Evolutionary conservation across 2,113 vertebrate genomes (phyloP), one percentile per base, ranked within the genome.

Genomic region (Callionymus lyra): DNA sequence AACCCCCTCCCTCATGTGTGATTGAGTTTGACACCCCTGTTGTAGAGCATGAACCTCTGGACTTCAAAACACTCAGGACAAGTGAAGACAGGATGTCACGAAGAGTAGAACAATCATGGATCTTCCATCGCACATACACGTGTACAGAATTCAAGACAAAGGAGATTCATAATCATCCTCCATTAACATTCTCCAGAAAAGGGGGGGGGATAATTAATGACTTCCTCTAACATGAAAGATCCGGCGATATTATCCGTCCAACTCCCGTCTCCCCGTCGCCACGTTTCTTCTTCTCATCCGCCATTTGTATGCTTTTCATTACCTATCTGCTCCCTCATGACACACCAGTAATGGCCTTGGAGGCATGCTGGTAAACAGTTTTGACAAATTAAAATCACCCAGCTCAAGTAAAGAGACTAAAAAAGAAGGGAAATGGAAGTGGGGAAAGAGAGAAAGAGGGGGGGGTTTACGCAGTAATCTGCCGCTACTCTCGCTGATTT

Each of bases 331-430:
- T 79, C 81, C 70, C 75, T 76, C 39, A 59, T 81, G 81, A 83
- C 82, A 82, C 44, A 68, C 52, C 70, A 53, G 79, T 84, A 84
- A 86, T 85, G 80, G 82, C 81, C 78, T 84, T 71, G 76, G 74
- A 77, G 74, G 72, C 72, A 79, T 74, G 75, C 80, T 83, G 71
- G 82, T 85, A 84, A 85, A 84, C 82, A 84, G 76, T 83, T 84
- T 80, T 87, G 83, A 87, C 78, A 85, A 84, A 85, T 85, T 80
- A 84, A 84, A 86, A 84, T 82, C 73, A 79, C 76, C 77, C 63
- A 62, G 61, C 77, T 74, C 53, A 69, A 74, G 68, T 70, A 67
- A 70, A 72, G 59, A 72, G 59, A 64, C 68, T 54, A 42, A 59
- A 69, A 69, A 68, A 65, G 46, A 41, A 19, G 36, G 21, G 38